Percentiles rank a stretch among this genome's conserved stretches.
Conservation (phyloP, 2,113 vertebrate genomes). For the Tautogolabrus adspersus region DNA sequence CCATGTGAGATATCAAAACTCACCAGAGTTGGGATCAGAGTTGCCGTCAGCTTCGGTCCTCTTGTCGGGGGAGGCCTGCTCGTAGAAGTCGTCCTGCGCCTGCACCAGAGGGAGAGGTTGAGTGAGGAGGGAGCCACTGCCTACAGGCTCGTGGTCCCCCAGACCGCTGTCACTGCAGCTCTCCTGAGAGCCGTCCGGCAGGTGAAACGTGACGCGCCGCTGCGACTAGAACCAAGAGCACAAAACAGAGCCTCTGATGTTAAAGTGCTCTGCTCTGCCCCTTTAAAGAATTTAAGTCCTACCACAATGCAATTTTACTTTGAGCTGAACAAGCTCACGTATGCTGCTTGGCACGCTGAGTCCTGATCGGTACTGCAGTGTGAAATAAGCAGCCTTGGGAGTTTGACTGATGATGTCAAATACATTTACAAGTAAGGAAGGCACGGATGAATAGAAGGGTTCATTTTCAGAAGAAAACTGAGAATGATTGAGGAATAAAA, state of each 20-base stretch:
- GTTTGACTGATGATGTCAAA: constrained; percentile 34
- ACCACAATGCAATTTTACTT: constrained; percentile 31
- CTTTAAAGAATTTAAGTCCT: constrained; percentile 20
- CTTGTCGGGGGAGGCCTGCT: constrained; percentile 98
- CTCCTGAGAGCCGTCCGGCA: constrained; percentile 99
- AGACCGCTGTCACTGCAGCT: constrained; percentile 99
- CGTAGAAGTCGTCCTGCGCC: constrained; percentile 99
- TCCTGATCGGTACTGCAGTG: constrained; percentile 34
- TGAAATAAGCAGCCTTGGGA: constrained; percentile 36
- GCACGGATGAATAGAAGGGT: constrained; percentile 12
- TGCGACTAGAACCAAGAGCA: constrained; percentile 98
- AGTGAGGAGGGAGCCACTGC: constrained; percentile 97
- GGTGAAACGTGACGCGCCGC: constrained; percentile 99
- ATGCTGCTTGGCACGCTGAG: constrained; percentile 50
- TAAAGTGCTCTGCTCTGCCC: constrained; percentile 86
- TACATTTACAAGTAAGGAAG: constrained; percentile 28
- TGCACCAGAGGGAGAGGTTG: constrained; percentile 99
- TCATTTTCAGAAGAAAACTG: constrained; percentile 22
- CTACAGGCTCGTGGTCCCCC: constrained; percentile 97
- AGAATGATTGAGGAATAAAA: constrained; percentile 20
- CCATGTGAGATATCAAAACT: constrained; percentile 68
- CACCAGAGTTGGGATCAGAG: constrained; percentile 98
- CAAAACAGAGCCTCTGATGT: constrained; percentile 88
- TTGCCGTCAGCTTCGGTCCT: constrained; percentile 99
- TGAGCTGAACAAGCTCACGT: constrained; percentile 51